Base-by-base conservation (phyloP, 1,140 invertebrate genomes). In the Tetramorium parvispinum region DNA sequence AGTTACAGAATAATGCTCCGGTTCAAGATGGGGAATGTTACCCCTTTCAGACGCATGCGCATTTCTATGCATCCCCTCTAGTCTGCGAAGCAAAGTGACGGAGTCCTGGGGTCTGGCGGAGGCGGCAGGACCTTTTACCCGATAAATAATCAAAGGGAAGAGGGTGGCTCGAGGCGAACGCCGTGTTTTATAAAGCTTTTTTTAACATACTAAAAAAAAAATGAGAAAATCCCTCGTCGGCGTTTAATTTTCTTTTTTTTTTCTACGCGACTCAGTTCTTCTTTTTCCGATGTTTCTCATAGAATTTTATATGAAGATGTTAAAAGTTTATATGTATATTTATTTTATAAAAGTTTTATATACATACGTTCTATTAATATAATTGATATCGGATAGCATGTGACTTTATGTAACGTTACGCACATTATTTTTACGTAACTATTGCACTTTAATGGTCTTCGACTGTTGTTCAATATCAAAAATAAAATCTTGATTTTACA, bases 1-100 rank as follows among this genome's bases (percentile, higher is more conserved):
- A 68, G 92, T 91, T 91, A 88, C 89, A 90, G 91, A 93, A 91
- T 93, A 92, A 92, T 85, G 77, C 82, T 85, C 40, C 63, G 70
- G 32, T 76, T 76, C 82, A 73, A 89, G 73, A 89, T 63, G 82
- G 90, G 87, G 87, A 81, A 68, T 87, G 73, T 68, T 91, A 85
- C 70, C 87, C 85, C 61, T 70, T 78, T 32, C 18, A 18, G 18
- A 87, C 92, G 92, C 92, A 92, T 92, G 92, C 92, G 92, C 86
- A 13, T 8, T n/a, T 18, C 3, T 5, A n/a, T 21, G 51, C 65
- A 86, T 59, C 85, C 90, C 66, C 40, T 32, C 65, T 57, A 79
- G 27, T 37, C 27, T 5, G 10, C 53, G 16, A 61, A 43, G 63
- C 63, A 10, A 70, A 40, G 43, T 66, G 61, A 43, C 57, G 46